A percentile compares a stretch with the other conserved stretches of the same genome.
phyloP scores from a whole-genome alignment of 2,888 invertebrate species.

The Harpalus rubripes region DNA sequence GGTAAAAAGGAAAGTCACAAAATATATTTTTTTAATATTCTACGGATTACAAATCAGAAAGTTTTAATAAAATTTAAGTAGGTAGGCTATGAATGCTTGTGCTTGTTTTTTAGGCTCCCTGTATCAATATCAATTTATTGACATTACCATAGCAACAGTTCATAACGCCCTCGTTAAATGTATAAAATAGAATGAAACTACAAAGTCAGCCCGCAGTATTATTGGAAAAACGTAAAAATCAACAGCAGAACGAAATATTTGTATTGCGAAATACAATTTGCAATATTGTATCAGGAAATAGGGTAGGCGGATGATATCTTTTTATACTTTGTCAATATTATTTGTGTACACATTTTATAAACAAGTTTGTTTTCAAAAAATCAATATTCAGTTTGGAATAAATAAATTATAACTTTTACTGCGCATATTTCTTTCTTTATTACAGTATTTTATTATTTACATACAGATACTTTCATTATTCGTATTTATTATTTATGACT shows the following conservation, averaged over 20 bases:
- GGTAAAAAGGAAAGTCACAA: too few relatives aligned
- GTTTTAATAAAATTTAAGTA: too few relatives aligned
- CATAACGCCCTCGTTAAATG: too few relatives aligned
- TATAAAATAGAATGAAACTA: neutral
- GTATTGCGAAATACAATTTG: slow-evolving; percentile 12
- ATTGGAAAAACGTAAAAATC: slow-evolving; percentile 2
- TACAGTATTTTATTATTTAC: neutral
- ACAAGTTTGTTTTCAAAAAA: neutral
- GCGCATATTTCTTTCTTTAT: too few relatives aligned
- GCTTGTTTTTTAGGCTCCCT: too few relatives aligned
- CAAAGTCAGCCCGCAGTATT: neutral
- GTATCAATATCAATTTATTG: too few relatives aligned
- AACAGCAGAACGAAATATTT: neutral
- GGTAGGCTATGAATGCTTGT: too few relatives aligned
- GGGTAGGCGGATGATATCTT: neutral
- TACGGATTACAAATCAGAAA: too few relatives aligned
- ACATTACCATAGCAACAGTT: too few relatives aligned
- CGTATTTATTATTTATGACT: neutral
- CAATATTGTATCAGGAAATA: neutral
- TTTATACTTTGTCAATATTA: too few relatives aligned
- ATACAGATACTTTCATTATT: neutral
- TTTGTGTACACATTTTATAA: too few relatives aligned
- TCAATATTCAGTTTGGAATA: neutral
- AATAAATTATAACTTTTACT: neutral
- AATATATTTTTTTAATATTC: too few relatives aligned